Percentiles rank a stretch among this genome's conserved stretches.
Conservation (phyloP, 92 coral and sea anemone genomes). For the Palythoa grandiflora region DNA sequence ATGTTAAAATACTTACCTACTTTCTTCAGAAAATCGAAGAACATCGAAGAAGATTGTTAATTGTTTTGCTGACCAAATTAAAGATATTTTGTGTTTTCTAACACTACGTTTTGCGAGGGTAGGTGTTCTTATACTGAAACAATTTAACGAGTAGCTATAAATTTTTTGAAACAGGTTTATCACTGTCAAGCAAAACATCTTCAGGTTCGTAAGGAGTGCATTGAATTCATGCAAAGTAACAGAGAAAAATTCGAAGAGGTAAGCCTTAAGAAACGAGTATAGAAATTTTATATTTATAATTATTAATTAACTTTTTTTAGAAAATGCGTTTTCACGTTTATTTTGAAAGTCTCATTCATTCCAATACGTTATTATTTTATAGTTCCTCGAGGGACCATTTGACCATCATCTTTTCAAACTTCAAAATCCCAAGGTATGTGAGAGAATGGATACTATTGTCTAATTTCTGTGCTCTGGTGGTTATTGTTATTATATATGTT, state of each 20-base stretch:
- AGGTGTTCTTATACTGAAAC: background rate
- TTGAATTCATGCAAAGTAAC: slow-evolving; percentile 90
- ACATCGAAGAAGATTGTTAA: background rate
- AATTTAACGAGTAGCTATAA: background rate
- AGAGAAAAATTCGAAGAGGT: slow-evolving; percentile 96
- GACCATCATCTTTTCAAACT: slow-evolving; percentile 95
- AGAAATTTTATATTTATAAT: background rate
- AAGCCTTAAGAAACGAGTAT: background rate
- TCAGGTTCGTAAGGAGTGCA: slow-evolving; percentile 93
- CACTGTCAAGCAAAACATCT: slow-evolving; percentile 94
- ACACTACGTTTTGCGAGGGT: background rate
- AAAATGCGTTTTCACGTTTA: background rate
- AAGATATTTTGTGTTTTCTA: background rate
- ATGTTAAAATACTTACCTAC: background rate
- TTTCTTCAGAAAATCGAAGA: background rate
- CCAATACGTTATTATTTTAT: slow-evolving; percentile 9
- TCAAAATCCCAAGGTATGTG: slow-evolving; percentile 90
- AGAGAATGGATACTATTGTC: background rate
- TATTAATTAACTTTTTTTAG: background rate
- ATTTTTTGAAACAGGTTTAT: slow-evolving; percentile 68
- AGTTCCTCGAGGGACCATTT: slow-evolving; percentile 99
- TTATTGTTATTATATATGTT: background rate
- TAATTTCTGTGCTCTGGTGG: background rate
- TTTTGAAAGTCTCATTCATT: background rate
- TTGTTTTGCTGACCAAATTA: background rate